Evolutionary conservation across 2,888 invertebrate genomes (phyloP).

Genomic region (Pseudococcus viburni): DNA sequence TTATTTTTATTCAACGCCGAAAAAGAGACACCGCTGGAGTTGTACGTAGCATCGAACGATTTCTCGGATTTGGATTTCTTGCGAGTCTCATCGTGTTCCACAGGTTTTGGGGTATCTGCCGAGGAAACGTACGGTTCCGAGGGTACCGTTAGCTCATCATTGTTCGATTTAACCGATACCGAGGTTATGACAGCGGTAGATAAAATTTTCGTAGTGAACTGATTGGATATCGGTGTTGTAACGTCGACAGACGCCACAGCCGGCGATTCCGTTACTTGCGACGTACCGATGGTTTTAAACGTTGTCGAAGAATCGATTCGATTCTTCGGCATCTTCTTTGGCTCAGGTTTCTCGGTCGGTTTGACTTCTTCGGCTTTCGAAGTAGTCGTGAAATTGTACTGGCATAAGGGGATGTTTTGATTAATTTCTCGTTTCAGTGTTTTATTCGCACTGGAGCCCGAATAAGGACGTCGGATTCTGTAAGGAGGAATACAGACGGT

Average conservation of each 20-base stretch:
- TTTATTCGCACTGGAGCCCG: not conserved
- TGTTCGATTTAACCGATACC: slow-evolving; percentile 60
- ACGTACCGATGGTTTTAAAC: not conserved
- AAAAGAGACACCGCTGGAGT: slow-evolving; percentile 5
- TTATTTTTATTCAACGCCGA: slow-evolving; percentile 22
- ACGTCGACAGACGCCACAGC: not conserved
- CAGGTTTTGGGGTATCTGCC: not conserved
- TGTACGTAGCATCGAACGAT: not conserved
- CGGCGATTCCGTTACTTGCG: slow-evolving; percentile 14
- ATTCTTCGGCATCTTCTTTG: not conserved
- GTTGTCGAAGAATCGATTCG: not conserved
- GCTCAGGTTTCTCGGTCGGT: slow-evolving; percentile 8
- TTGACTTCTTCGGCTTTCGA: not conserved
- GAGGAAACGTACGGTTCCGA: slow-evolving; percentile 36
- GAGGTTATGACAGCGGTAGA: slow-evolving; percentile 64
- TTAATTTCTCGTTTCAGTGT: slow-evolving; percentile 25
- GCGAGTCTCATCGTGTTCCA: not conserved
- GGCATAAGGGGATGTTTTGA: not conserved
- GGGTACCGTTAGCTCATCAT: not conserved
- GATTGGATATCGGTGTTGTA: not conserved
- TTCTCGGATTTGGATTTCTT: slow-evolving; percentile 37
- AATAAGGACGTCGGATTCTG: not conserved
- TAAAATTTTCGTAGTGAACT: slow-evolving; percentile 60
- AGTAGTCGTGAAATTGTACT: not conserved
- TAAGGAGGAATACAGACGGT: not conserved